phyloP scores from a whole-genome alignment of 2,113 vertebrate species.

The Brachirus orientalis region DNA sequence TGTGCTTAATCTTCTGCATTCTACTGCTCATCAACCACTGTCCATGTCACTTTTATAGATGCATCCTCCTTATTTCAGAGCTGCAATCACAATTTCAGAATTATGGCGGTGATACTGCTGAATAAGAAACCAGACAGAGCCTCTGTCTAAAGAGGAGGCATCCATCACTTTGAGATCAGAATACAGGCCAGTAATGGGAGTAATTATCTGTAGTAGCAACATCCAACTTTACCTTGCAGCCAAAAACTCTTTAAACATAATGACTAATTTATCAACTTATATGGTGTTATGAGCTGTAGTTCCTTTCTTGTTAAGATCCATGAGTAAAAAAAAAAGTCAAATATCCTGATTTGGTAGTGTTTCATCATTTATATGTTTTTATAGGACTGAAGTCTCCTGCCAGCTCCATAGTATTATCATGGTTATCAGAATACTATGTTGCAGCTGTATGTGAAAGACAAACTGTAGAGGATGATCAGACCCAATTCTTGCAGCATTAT shows the following conservation, averaged over 20 bases:
- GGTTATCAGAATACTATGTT: no score
- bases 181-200: conserved; percentile 54
- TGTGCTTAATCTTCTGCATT: conserved; percentile 29
- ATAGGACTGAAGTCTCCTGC: no score
- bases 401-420: no score
- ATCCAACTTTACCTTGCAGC: conserved; percentile 27
- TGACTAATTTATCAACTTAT: conserved; percentile 19
- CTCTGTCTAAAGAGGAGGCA: conserved; percentile 37
- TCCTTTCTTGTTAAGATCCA: no score
- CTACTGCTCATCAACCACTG: conserved; percentile 23
- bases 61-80: conserved; percentile 31
- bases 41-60: conserved; percentile 18
- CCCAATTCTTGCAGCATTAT: no score
- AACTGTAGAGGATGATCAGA: no score
- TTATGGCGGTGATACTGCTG: conserved; percentile 21
- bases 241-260: conserved; percentile 13
- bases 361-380: no score
- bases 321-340: no score
- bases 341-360: no score
- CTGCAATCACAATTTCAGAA: conserved; percentile 35
- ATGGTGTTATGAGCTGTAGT: no score
- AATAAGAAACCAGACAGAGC: conserved; percentile 26
- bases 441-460: no score
- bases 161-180: conserved; percentile 52
- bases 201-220: conserved; percentile 62